Conservation (phyloP, 2,888 invertebrate genomes). For the Crepidodera aurea region DNA sequence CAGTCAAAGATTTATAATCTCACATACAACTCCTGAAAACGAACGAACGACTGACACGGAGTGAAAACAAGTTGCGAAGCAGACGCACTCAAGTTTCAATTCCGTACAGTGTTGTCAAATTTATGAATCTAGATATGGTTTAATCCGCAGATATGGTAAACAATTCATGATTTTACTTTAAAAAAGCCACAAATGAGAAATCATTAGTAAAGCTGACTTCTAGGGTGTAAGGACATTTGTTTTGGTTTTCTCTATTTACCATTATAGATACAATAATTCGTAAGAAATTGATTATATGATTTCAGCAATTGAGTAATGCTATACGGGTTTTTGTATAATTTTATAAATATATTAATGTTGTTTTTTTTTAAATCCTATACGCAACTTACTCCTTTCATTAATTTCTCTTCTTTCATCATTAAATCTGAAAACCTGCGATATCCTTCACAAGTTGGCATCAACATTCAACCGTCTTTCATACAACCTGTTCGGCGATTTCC, state of each 20-base stretch:
- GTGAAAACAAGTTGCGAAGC: slow-evolving; percentile 31
- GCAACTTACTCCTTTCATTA: too few relatives aligned
- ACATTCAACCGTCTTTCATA: slow-evolving; percentile 4
- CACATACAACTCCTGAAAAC: slow-evolving; percentile 1
- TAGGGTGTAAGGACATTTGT: too few relatives aligned
- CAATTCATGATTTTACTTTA: background rate
- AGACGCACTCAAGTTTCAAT: slow-evolving; percentile 26
- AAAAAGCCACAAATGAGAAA: too few relatives aligned
- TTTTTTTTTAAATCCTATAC: too few relatives aligned
- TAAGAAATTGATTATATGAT: too few relatives aligned
- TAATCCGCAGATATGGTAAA: background rate
- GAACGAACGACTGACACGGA: slow-evolving; percentile 33
- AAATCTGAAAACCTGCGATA: background rate
- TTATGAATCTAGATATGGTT: background rate
- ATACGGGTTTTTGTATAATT: too few relatives aligned
- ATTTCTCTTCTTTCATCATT: too few relatives aligned
- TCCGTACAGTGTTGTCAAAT: slow-evolving; percentile 19
- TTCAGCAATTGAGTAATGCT: too few relatives aligned
- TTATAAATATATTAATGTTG: too few relatives aligned
- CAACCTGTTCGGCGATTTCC: slow-evolving; percentile 40
- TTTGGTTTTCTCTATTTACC: too few relatives aligned
- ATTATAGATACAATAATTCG: too few relatives aligned
- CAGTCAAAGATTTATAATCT: background rate
- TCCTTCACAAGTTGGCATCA: background rate
- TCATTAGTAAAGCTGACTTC: too few relatives aligned